Conservation (phyloP, 2,113 vertebrate species). For the Sebastes fasciatus region DNA sequence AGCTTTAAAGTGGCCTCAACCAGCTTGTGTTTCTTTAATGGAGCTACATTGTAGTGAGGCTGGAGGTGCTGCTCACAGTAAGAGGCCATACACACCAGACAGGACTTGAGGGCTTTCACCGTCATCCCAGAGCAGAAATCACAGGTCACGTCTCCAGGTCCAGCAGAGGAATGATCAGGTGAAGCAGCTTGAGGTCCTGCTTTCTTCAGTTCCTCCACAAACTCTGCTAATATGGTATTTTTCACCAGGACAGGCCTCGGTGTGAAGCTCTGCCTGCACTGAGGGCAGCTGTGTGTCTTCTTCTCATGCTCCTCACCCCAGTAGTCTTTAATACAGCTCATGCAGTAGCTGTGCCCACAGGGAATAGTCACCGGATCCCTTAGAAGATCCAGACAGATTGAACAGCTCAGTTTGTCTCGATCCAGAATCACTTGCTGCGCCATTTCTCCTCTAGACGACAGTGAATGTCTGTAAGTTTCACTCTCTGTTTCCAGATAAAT, state of each 20-base stretch:
- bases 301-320: not conserved
- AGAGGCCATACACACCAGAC: constrained; percentile 32
- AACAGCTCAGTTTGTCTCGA: constrained; percentile 22
- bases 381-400: not conserved
- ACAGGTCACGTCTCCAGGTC: constrained; percentile 41
- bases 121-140: constrained; percentile 21
- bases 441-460: not conserved
- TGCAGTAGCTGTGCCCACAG: constrained; percentile 27
- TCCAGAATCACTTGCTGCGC: not conserved
- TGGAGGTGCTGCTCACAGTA: not conserved
- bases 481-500: too few relatives aligned
- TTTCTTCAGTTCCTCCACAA: not conserved
- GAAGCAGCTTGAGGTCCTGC: not conserved
- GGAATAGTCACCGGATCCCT: constrained; percentile 36
- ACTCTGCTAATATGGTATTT: constrained; percentile 23
- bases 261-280: constrained; percentile 30
- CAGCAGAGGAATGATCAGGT: not conserved
- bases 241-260: constrained; percentile 33
- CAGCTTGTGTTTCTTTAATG: too few relatives aligned
- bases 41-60: not conserved
- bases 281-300: constrained; percentile 27
- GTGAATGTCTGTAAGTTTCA: not conserved
- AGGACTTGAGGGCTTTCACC: constrained; percentile 39
- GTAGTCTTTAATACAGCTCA: constrained; percentile 21
- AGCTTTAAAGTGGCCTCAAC: too few relatives aligned